phyloP scores from a whole-genome alignment of 2,113 vertebrate species.

The Dipodomys merriami region DNA sequence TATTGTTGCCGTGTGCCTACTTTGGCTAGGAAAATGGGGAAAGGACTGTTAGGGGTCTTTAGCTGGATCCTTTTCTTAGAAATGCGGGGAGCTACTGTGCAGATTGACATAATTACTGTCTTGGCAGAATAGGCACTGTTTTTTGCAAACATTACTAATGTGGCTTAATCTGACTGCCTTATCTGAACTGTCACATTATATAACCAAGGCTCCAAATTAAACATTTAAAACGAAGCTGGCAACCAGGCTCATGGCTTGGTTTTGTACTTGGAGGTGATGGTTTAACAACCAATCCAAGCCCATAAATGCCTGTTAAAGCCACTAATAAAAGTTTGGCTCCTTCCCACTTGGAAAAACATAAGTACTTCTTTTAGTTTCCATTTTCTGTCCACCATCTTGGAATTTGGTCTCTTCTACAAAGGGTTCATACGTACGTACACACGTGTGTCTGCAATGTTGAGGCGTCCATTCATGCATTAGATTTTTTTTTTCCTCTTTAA shows the following conservation, averaged over 20 bases:
- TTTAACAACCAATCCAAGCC: slow-evolving; percentile 66
- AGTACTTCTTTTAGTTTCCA: background rate
- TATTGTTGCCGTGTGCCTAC: slow-evolving; percentile 11
- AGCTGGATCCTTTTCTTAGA: slow-evolving; percentile 20
- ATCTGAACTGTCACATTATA: slow-evolving; percentile 69
- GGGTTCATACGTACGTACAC: background rate
- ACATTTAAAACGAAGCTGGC: slow-evolving; percentile 60
- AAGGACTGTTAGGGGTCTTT: background rate
- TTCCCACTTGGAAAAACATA: slow-evolving; percentile 46
- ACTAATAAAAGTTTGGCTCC: slow-evolving; percentile 68
- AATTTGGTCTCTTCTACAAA: slow-evolving; percentile 38
- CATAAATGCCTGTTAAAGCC: slow-evolving; percentile 68
- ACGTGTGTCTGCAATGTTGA: background rate
- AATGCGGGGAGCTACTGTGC: slow-evolving; percentile 25
- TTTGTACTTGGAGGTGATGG: slow-evolving; percentile 66
- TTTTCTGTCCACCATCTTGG: slow-evolving; percentile 76
- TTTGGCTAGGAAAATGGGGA: background rate
- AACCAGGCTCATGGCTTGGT: slow-evolving; percentile 48
- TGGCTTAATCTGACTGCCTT: slow-evolving; percentile 54
- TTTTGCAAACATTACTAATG: slow-evolving; percentile 57
- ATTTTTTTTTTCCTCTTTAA: background rate
- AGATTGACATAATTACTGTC: slow-evolving; percentile 50
- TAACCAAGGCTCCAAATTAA: slow-evolving; percentile 69
- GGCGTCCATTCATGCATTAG: background rate
- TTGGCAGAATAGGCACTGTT: slow-evolving; percentile 32